Evolutionary conservation across 2,888 invertebrate genomes (phyloP), one percentile per base, ranked within the genome.

Genomic region (Kryphioiulus occultus): DNA sequence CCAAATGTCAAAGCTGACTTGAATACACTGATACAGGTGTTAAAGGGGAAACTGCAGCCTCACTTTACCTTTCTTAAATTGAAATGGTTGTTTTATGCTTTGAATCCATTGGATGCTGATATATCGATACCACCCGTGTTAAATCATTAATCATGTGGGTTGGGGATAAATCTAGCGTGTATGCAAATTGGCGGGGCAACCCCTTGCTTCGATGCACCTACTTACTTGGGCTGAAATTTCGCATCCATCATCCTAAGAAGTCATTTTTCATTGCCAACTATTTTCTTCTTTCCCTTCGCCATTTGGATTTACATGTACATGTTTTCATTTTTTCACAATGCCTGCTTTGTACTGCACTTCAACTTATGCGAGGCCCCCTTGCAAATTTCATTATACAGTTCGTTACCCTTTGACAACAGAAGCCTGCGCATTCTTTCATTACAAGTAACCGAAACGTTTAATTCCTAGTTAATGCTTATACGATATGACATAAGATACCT

Each of bases 241-340:
- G 26, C 68, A 68, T 68, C 68, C 68, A 68, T 68, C 68, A 68
- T 26, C 9, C 5, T n/a, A 68, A 26, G 26, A 68, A 68, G 22
- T 68, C 68, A 68, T 68, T 68, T 68, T 68, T 68, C 68, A 68
- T 68, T 68, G 26, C 68, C 68, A 68, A 68, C 22, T 22, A 26
- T 68, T 53, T 47, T 68, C n/a, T n/a, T 68, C 22, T n/a, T 68
- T 68, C 12, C 68, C 68, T 68, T 10, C 9, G 10, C 68, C 68
- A 22, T 26, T 68, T 26, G 12, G 26, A 68, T 68, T 68, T n/a
- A n/a, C n/a, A n/a, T n/a, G n/a, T 68, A 26, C 68, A 68, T 68
- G n/a, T 68, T 68, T 26, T n/a, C 10, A 68, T 68, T 68, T 68
- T 68, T 68, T 68, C 47, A 68, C 15, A 68, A 26, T 68, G 26